phyloP scores from a whole-genome alignment of 2,797 vertebrate genomes.

The Megaceryle alcyon region DNA sequence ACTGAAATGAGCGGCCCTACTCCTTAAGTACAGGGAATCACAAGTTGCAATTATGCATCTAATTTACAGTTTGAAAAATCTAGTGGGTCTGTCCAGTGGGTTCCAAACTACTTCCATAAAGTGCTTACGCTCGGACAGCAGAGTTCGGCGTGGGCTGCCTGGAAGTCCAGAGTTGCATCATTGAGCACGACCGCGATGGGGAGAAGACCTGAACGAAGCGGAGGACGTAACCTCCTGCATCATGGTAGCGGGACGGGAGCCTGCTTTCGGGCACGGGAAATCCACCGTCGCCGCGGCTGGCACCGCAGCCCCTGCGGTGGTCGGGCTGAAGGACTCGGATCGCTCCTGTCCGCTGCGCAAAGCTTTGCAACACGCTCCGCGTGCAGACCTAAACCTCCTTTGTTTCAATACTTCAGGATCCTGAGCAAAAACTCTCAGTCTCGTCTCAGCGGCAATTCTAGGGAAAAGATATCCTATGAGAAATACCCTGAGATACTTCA shows the following conservation, averaged over 20 bases:
- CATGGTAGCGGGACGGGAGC: background rate
- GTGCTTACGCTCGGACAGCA: background rate
- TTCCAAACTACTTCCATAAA: background rate
- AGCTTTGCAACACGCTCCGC: background rate
- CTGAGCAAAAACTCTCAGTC: background rate
- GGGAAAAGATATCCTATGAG: background rate
- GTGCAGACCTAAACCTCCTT: accelerated
- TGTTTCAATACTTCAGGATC: accelerated
- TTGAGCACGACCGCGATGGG: background rate
- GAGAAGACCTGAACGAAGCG: accelerated
- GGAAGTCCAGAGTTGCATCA: background rate
- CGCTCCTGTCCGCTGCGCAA: background rate
- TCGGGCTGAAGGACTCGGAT: no score
- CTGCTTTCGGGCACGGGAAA: background rate
- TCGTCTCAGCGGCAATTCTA: background rate
- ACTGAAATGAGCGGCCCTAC: background rate
- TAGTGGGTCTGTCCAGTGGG: background rate
- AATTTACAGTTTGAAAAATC: background rate
- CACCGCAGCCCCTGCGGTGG: background rate
- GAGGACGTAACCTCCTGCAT: background rate
- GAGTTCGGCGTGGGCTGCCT: background rate
- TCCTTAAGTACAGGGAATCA: background rate
- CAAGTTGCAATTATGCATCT: background rate
- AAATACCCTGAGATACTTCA: background rate
- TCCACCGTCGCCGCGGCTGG: background rate